A percentile compares a stretch with the other conserved stretches of the same genome.
Conservation (phyloP, 2,888 invertebrate species). For the Alentia gelatinosa region DNA sequence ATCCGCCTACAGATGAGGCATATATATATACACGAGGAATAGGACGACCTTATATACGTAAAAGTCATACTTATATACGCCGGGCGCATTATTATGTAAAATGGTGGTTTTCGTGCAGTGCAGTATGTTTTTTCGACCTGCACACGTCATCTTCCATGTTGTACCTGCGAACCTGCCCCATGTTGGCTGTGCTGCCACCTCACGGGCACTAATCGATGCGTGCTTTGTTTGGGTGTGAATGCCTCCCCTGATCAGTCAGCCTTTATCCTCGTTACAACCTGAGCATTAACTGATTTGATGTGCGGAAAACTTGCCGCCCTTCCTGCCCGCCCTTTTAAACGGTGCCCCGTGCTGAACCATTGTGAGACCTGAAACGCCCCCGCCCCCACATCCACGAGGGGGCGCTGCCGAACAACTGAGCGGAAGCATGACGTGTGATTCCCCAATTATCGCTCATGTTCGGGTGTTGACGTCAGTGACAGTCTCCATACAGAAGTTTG, state of each 20-base stretch:
- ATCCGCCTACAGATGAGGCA: no score
- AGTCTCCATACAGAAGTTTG: no score
- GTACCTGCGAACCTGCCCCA: no score
- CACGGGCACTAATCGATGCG: neutral
- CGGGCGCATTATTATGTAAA: no score
- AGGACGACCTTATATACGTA: no score
- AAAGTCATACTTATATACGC: no score
- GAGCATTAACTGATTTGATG: neutral
- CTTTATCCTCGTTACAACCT: neutral
- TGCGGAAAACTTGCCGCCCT: neutral
- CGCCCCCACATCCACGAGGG: neutral
- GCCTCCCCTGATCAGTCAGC: neutral
- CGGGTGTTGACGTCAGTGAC: no score
- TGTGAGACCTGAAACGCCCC: neutral
- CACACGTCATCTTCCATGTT: no score
- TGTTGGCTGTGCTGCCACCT: neutral
- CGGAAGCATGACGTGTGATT: neutral
- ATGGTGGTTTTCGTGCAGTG: no score
- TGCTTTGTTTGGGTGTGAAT: neutral
- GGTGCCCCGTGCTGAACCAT: neutral
- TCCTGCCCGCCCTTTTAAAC: neutral
- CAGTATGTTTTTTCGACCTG: no score
- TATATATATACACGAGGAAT: no score
- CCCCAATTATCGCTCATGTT: constrained; percentile 15
- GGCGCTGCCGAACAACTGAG: neutral